phyloP scores from a whole-genome alignment of 2,797 vertebrate species.

The Galago senegalensis region DNA sequence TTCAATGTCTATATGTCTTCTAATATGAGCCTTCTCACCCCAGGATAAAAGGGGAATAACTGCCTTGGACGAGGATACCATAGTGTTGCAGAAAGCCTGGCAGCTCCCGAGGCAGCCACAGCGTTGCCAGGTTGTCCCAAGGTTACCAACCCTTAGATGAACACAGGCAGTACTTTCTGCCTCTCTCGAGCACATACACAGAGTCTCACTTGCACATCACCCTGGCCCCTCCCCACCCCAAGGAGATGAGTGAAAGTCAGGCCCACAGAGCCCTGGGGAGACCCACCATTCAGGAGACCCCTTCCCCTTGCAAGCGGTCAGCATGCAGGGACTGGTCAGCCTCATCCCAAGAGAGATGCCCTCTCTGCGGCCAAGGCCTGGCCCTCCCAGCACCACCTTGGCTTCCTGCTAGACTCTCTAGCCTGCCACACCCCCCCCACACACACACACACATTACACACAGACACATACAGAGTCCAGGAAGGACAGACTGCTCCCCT shows the following conservation, averaged over 20 bases:
- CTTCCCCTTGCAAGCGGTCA: neutral
- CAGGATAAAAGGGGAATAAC: neutral
- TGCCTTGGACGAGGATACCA: neutral
- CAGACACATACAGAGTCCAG: neutral
- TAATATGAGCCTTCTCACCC: constrained; percentile 73
- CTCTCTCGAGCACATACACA: rapidly evolving
- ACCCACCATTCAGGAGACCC: neutral
- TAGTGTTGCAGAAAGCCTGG: neutral
- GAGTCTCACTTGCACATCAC: neutral
- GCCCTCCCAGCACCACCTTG: neutral
- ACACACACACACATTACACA: neutral
- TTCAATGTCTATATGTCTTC: constrained; percentile 7
- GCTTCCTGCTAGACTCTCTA: neutral
- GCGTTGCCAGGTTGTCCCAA: neutral
- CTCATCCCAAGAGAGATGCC: neutral
- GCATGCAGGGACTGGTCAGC: neutral
- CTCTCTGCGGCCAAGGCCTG: neutral
- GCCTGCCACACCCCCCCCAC: rapidly evolving
- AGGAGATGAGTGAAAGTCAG: neutral
- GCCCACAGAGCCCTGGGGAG: neutral
- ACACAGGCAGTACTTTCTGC: neutral
- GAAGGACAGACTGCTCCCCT: neutral
- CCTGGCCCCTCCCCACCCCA: neutral
- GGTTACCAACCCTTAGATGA: neutral
- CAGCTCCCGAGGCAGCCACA: rapidly evolving